Evolutionary conservation across 2,888 invertebrate genomes (phyloP).

Genomic region (Meloe dianella): DNA sequence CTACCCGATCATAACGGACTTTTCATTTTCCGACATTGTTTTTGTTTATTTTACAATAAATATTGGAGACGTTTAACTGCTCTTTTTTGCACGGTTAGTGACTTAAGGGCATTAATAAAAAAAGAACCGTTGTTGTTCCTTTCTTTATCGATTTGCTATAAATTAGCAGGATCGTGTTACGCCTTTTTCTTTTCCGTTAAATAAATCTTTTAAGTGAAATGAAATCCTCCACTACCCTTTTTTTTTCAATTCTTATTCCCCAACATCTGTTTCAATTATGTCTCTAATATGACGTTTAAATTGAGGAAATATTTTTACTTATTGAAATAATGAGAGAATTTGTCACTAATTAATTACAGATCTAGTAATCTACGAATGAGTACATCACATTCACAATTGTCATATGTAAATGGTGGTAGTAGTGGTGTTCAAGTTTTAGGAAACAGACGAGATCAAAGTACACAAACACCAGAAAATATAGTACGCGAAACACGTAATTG

Average conservation of each 20-base stretch:
- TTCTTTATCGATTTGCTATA: constrained; percentile 8
- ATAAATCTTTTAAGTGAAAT: constrained; percentile 14
- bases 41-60: background rate
- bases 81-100: background rate
- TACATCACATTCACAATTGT: constrained; percentile 65
- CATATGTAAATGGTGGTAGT: constrained; percentile 64
- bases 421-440: constrained; percentile 41
- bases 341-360: constrained; percentile 24
- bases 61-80: too few relatives aligned
- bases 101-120: background rate
- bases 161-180: constrained; percentile 9
- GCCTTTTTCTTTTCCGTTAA: constrained; percentile 8
- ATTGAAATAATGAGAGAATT: background rate
- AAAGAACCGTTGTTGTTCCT: background rate
- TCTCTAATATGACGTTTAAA: background rate
- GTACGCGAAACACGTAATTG: constrained; percentile 70
- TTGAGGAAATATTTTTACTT: background rate
- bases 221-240: background rate
- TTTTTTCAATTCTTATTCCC: background rate
- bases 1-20: background rate
- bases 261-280: background rate
- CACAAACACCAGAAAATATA: constrained; percentile 76
- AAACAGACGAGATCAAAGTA: constrained; percentile 69
- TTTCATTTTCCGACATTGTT: too few relatives aligned
- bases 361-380: constrained; percentile 63